Base-by-base conservation (phyloP, 1,140 invertebrate species). In the Meteorus sp. region DNA sequence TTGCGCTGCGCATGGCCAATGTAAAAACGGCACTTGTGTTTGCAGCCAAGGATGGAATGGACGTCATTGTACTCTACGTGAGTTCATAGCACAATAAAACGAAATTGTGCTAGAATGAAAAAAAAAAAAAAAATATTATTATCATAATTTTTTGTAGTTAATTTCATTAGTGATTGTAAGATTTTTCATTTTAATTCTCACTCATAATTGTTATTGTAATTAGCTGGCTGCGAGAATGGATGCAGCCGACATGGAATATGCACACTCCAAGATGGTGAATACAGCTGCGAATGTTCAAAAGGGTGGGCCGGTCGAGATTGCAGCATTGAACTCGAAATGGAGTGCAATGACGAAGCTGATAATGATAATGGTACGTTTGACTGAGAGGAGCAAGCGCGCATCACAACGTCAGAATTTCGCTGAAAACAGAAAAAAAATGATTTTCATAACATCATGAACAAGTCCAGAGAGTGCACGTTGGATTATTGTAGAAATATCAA, bases 361-460 rank as follows among this genome's bases (percentile, higher is more conserved):
- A 98, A 99, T 79, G 97, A 99, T 81, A 86, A 92, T 81, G 96
- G 96, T 98, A n/a, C n/a, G n/a, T n/a, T n/a, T 84, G n/a, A n/a
- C n/a, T n/a, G n/a, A n/a, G n/a, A n/a, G n/a, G n/a, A n/a, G n/a
- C n/a, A n/a, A n/a, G n/a, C n/a, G n/a, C n/a, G n/a, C n/a, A n/a
- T n/a, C n/a, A n/a, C n/a, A n/a, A n/a, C n/a, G n/a, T n/a, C n/a
- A n/a, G n/a, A n/a, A n/a, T n/a, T n/a, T n/a, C n/a, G n/a, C n/a
- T n/a, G n/a, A n/a, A n/a, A n/a, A n/a, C n/a, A n/a, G n/a, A n/a
- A n/a, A n/a, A n/a, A n/a, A 27, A 43, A 43, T 17, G 11, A 17
- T 35, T 17, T 13, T 9, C 3, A 20, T 19, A 23, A 43, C 13
- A 22, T 31, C 7, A n/a, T 35, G n/a, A n/a, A n/a, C n/a, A n/a